Evolutionary conservation across 2,797 vertebrate species (phyloP).

Genomic region (Dromococcyx pavoninus): DNA sequence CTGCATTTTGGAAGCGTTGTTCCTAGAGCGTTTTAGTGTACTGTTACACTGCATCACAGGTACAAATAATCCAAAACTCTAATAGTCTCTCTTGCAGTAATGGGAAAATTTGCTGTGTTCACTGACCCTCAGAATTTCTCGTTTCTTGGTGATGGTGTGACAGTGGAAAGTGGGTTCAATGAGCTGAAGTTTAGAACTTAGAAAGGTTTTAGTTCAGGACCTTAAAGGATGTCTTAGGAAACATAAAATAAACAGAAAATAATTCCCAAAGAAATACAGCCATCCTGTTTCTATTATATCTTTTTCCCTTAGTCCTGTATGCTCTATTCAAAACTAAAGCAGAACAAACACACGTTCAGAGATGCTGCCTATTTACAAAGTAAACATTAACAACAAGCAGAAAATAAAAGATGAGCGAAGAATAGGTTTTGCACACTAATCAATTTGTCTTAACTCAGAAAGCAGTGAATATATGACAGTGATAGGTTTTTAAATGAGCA

Average conservation of each 20-base stretch:
- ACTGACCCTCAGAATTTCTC: neutral
- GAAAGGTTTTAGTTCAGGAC: neutral
- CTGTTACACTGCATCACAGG: neutral
- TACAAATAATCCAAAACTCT: neutral
- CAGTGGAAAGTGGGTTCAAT: neutral
- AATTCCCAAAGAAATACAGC: neutral
- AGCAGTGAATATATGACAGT: neutral
- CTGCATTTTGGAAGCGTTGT: neutral
- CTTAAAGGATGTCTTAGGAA: neutral
- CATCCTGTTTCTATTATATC: neutral
- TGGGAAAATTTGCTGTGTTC: neutral
- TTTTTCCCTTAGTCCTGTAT: neutral
- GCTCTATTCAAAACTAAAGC: slow-evolving; percentile 16
- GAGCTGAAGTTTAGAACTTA: neutral
- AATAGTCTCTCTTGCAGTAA: neutral
- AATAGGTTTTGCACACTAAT: slow-evolving; percentile 19
- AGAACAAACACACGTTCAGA: slow-evolving; percentile 54
- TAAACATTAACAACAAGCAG: slow-evolving; percentile 47
- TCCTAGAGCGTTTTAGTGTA: neutral
- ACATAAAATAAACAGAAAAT: neutral
- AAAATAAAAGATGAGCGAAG: slow-evolving; percentile 31
- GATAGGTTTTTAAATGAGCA: neutral
- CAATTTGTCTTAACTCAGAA: neutral
- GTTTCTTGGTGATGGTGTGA: neutral
- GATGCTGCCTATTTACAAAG: slow-evolving; percentile 54